Base-by-base conservation (phyloP, 2,888 invertebrate genomes). In the Heteromyza rotundicornis region DNA sequence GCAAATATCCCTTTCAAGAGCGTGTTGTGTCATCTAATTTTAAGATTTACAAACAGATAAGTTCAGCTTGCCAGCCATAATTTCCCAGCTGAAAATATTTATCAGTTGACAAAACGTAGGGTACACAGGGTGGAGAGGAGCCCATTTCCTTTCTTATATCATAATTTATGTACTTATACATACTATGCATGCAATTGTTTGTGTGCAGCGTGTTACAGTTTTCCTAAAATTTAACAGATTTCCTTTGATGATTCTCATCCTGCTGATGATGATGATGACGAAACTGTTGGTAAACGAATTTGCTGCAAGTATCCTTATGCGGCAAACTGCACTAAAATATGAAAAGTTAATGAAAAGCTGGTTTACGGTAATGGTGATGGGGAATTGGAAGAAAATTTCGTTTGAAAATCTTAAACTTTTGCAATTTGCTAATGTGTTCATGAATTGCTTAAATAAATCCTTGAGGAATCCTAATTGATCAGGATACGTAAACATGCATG, bases 1-100 rank as follows among this genome's bases (percentile, higher is more conserved):
- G 40, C 3, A 7, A 40, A 40, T 7, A n/a, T 27, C 5, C 32
- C 14, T 52, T 24, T 14, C 32, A 24, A 27, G 27, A 32, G 35
- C 36, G 22, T 35, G 22, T 36, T 35, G 2, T 14, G 19, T 14
- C 20, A 54, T 35, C 1, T 8, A 54, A 35, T 54, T 54, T 35
- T 2, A 56, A 51, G 51, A 60, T 60, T 60, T 56, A 56, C 20
- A 50, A 40, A 44, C 51, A 40, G 52, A 56, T 51, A n/a, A 56
- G 8, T 54, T 44, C 44, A 53, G 52, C 52, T 58, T 40, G 53
- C 44, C 27, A 17, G 27, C 51, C 40, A 56, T 40, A 51, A 60
- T 47, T 50, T 55, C 49, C n/a, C 44, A n/a, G 14, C 27, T 19
- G 50, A 60, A 60, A 50, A n/a, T n/a, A n/a, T n/a, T n/a, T 60